phyloP scores from a whole-genome alignment of 2,888 invertebrate genomes.

The Diaperis boleti region DNA sequence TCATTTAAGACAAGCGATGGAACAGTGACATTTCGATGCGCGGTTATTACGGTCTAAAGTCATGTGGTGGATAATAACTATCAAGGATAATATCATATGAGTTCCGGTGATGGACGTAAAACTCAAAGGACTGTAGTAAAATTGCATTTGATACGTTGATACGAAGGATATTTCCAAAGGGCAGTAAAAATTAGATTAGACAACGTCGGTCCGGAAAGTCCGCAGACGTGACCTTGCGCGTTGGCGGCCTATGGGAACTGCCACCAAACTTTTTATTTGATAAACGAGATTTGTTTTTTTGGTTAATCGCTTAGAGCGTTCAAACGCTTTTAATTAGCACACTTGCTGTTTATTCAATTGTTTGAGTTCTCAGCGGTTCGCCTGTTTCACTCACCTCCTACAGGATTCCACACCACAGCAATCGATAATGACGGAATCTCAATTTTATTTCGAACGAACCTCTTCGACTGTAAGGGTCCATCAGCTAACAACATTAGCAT shows the following conservation, averaged over 20 bases:
- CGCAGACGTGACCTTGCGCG: neutral
- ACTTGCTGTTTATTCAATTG: conserved; percentile 23
- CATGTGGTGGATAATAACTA: neutral
- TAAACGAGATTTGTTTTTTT: conserved; percentile 2
- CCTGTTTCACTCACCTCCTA: neutral
- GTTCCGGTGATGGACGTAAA: neutral
- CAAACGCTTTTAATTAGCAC: conserved; percentile 8
- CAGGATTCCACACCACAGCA: conserved; percentile 1
- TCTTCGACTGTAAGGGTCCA: conserved; percentile 20
- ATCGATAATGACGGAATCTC: conserved; percentile 16
- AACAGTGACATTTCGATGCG: neutral
- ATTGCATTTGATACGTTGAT: neutral
- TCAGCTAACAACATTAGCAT: conserved; percentile 4
- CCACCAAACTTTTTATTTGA: neutral
- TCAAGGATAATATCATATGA: neutral
- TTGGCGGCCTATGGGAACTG: neutral
- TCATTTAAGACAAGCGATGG: conserved; percentile 4
- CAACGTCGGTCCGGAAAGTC: neutral
- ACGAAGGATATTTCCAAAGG: neutral
- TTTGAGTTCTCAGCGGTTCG: conserved; percentile 14
- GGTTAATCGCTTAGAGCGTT: too few relatives aligned
- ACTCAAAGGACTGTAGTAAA: neutral
- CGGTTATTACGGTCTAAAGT: neutral
- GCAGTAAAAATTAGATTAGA: neutral
- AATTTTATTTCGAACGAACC: neutral